These are phyloP conservation scores for Oreohelix idahoensis DNA, from an alignment of 1,140 invertebrate species.

Conservation along the genomic window DNA sequence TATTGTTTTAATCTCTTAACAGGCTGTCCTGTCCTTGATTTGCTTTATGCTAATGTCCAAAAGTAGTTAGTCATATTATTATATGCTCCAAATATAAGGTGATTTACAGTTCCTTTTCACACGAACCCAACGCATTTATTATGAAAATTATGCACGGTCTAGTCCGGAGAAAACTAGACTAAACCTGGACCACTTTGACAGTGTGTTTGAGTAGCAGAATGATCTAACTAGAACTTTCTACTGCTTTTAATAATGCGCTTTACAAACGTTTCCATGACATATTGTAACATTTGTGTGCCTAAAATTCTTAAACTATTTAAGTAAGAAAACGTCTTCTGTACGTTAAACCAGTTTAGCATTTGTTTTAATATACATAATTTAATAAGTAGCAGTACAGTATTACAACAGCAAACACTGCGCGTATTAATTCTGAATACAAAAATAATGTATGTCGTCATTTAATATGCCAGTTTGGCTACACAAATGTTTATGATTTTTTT, in stretches of 20 bases:
- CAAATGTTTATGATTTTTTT: too few relatives aligned
- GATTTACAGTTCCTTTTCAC: slow-evolving; percentile 8
- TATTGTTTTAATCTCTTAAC: too few relatives aligned
- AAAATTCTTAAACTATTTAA: background rate
- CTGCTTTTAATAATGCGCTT: background rate
- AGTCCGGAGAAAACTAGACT: slow-evolving; percentile 25
- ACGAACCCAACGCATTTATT: slow-evolving; percentile 8
- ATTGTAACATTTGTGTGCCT: background rate
- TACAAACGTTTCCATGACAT: background rate
- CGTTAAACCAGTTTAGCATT: too few relatives aligned
- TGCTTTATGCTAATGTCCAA: too few relatives aligned
- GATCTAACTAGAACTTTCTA: background rate
- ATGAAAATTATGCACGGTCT: slow-evolving; percentile 24
- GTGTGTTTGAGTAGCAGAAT: background rate
- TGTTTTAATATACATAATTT: background rate
- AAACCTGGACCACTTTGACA: background rate
- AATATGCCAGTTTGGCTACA: background rate
- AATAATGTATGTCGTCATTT: slow-evolving; percentile 11
- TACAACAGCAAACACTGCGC: background rate
- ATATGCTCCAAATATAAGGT: background rate
- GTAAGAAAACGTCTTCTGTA: too few relatives aligned
- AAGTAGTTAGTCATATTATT: background rate
- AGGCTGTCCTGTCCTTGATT: too few relatives aligned
- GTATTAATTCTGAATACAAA: background rate
- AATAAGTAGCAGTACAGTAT: background rate